Conservation (phyloP, 1,140 invertebrate genomes). For the Caligus rogercresseyi region DNA sequence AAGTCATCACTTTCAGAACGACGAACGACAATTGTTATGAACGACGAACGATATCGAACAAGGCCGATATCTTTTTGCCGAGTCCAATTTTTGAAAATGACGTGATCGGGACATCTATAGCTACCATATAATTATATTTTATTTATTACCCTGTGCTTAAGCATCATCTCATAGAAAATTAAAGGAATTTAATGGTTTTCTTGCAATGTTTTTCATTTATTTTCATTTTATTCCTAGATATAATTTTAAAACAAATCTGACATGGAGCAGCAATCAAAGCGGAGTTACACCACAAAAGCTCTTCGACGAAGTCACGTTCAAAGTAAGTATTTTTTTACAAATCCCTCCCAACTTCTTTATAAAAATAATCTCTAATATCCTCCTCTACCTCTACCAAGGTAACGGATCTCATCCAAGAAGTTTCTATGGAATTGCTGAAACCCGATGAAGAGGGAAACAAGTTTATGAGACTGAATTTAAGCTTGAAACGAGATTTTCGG, state of each 20-base stretch:
- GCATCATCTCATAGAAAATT: too few relatives aligned
- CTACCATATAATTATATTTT: too few relatives aligned
- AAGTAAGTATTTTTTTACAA: background rate
- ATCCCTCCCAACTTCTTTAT: background rate
- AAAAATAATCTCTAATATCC: background rate
- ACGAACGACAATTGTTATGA: too few relatives aligned
- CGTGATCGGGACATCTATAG: too few relatives aligned
- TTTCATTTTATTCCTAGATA: background rate
- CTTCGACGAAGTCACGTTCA: slow-evolving; percentile 6
- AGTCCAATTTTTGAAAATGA: too few relatives aligned
- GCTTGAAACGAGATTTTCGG: background rate
- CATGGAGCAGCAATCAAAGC: slow-evolving; percentile 11
- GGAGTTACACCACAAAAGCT: slow-evolving; percentile 5
- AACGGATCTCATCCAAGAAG: background rate
- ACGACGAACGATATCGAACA: too few relatives aligned
- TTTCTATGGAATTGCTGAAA: background rate
- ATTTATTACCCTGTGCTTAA: too few relatives aligned
- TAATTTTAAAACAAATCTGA: slow-evolving; percentile 4
- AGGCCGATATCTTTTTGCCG: too few relatives aligned
- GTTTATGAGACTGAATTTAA: background rate
- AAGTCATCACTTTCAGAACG: too few relatives aligned
- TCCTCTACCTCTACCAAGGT: background rate
- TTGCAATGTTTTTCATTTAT: background rate
- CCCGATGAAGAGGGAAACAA: background rate
- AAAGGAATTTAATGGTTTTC: background rate